Base-by-base conservation (phyloP, 2,888 invertebrate genomes). In the Volucella inanis region DNA sequence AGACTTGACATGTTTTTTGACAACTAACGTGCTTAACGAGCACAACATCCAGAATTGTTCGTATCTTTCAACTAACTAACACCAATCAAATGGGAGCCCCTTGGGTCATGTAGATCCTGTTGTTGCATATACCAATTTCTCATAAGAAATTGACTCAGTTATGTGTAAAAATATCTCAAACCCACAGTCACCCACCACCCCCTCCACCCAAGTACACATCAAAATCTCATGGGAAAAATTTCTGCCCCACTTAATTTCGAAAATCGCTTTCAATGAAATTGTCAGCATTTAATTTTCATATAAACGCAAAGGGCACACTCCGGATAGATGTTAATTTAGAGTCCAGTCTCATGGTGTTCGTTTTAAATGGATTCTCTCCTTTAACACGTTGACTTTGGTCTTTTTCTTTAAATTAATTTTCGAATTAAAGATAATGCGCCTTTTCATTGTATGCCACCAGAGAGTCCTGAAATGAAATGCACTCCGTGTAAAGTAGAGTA, bases 351-450 rank as follows among this genome's bases (percentile, higher is more conserved):
- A n/a, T 54, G 18, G 38, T 47, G 39, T 15, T 61, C 18, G 50
- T 55, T 61, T 41, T 67, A 61, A 49, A 11, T 59, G 61, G 67
- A 54, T 39, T 45, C 31, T 22, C 52, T 68, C 39, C 41, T n/a
- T 62, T 47, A 18, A 50, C 38, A 50, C 22, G 49, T 59, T 31
- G 11, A 50, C 50, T 54, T 68, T 31, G 54, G 50, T 55, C 8
- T 67, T 75, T 2, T 31, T 31, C 31, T 59, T 45, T 41, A 80
- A 80, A 81, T 81, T 85, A 81, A 85, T 81, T 85, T 81, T 81
- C 76, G 68, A 85, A 85, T 85, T 81, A 77, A 81, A 77, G 72
- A 81, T 81, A 81, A 84, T 80, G 84, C 31, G 31, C 75, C 64
- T 47, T 71, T 65, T 67, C 80, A 76, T 85, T 71, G 71, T 71